Conservation (phyloP, 2,113 vertebrate species). For the Ameiurus melas region DNA sequence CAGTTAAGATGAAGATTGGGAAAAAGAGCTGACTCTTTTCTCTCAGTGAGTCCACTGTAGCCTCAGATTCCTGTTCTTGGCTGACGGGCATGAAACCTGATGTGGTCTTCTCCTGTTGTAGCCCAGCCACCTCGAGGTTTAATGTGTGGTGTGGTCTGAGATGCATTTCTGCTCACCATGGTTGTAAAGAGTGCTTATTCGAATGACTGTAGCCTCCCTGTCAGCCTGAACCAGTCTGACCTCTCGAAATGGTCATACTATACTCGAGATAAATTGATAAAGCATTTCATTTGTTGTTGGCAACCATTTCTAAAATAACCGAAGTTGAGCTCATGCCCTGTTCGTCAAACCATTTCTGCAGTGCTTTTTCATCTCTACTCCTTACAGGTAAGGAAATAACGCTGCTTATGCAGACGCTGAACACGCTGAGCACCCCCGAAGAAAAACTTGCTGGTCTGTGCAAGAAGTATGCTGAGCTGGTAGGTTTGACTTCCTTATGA, state of each 20-base stretch:
- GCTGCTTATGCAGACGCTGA: conserved; percentile 95
- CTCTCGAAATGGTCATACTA: neutral
- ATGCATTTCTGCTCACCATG: neutral
- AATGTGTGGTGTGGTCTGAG: neutral
- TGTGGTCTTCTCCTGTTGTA: neutral
- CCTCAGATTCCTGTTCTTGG: neutral
- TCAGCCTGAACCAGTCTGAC: neutral
- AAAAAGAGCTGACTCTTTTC: neutral
- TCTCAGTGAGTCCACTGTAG: neutral
- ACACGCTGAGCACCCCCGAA: conserved; percentile 95
- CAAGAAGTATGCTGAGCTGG: conserved; percentile 99
- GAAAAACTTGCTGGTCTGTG: conserved; percentile 92
- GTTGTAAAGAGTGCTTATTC: neutral
- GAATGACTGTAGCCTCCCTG: neutral
- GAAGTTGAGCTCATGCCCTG: neutral
- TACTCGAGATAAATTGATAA: neutral
- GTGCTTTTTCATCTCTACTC: neutral
- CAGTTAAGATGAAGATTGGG: neutral
- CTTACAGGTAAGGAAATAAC: conserved; percentile 94
- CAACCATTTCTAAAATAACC: neutral
- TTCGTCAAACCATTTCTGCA: neutral
- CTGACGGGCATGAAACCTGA: neutral
- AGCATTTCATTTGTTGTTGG: neutral
- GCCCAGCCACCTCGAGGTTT: neutral
- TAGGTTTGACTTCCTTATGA: conserved; percentile 66